Percentiles rank a stretch among this genome's conserved stretches.
Evolutionary conservation across 2,888 invertebrate genomes (phyloP).

Genomic region (Noctua fimbriata): DNA sequence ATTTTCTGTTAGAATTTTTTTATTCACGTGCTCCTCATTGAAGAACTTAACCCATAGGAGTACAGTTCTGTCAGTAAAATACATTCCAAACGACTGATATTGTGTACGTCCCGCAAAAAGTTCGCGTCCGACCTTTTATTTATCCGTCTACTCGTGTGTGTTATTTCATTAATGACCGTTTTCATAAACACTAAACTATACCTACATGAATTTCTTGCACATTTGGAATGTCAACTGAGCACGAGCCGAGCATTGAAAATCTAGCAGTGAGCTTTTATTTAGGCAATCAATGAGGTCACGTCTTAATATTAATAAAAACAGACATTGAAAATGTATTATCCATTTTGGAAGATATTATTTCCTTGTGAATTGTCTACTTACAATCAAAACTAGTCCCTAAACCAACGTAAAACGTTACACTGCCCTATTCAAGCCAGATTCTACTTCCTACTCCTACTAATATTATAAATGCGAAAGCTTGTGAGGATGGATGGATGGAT

Average conservation of each 20-base stretch:
- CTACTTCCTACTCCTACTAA: too few species aligned
- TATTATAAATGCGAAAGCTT: too few species aligned
- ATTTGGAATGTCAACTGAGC: neutral
- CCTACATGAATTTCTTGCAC: neutral
- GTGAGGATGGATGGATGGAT: too few species aligned
- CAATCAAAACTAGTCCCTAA: neutral
- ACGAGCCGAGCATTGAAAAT: neutral
- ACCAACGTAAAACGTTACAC: neutral
- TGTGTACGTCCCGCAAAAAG: neutral
- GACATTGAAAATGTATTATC: neutral
- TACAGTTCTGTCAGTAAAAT: neutral
- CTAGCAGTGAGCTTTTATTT: neutral
- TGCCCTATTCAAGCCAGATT: conserved; percentile 31
- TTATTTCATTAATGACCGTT: neutral
- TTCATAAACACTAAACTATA: neutral
- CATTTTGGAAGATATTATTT: neutral
- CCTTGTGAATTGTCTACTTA: neutral
- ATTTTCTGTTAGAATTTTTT: neutral
- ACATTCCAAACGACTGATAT: neutral
- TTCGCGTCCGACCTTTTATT: neutral
- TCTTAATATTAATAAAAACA: neutral
- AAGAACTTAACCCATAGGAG: neutral
- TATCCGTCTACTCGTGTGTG: neutral
- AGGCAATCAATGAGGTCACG: neutral
- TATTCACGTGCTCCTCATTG: neutral